These are phyloP conservation scores for Flexamia atlantica DNA, from an alignment of 2,888 invertebrate species.

Conservation along the genomic window DNA sequence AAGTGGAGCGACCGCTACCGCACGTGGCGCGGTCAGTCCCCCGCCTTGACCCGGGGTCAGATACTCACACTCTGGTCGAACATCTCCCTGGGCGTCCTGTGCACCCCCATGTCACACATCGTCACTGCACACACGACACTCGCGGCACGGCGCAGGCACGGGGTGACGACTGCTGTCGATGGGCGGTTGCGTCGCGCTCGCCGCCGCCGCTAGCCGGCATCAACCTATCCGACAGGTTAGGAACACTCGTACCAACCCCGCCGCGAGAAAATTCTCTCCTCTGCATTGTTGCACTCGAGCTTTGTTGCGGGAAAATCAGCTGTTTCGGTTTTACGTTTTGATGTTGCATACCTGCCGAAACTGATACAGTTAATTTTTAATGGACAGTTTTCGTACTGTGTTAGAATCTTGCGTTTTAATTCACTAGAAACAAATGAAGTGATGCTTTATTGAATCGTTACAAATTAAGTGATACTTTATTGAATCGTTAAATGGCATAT, in stretches of 20 bases:
- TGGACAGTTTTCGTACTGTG: too few relatives aligned
- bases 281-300: constrained; percentile 11
- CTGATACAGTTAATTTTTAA: too few relatives aligned
- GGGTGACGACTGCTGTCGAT: background rate
- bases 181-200: constrained; percentile 39
- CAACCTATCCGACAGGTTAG: constrained; percentile 58
- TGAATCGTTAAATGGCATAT: too few relatives aligned
- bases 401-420: too few relatives aligned
- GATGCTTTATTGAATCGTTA: too few relatives aligned
- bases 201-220: constrained; percentile 48
- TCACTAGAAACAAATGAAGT: too few relatives aligned
- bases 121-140: constrained; percentile 25
- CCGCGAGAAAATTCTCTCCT: background rate
- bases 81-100: constrained; percentile 26
- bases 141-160: constrained; percentile 1
- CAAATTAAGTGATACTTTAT: too few relatives aligned
- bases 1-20: constrained; percentile 3
- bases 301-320: constrained; percentile 13
- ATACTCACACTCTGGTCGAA: constrained; percentile 37
- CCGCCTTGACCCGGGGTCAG: constrained; percentile 6
- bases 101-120: constrained; percentile 35
- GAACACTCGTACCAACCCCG: constrained; percentile 25
- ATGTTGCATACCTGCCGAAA: too few relatives aligned
- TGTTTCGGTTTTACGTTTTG: too few relatives aligned
- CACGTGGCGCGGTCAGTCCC: background rate